Base-by-base conservation (phyloP, 2,888 invertebrate species). In the Chrysomela aeneicollis region DNA sequence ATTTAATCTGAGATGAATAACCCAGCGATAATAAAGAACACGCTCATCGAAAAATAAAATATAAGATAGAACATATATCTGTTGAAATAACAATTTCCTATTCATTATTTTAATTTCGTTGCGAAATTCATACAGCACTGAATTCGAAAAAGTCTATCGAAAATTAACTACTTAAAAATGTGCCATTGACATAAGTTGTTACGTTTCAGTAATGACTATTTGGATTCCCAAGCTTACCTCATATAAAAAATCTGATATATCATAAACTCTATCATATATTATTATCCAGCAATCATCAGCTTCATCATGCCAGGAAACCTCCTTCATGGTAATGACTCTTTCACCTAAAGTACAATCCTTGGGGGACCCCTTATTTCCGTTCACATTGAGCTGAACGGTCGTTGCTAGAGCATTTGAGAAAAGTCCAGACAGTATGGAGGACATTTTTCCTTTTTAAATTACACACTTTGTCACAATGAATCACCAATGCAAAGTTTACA, bases 251-350 rank as follows among this genome's bases (percentile, higher is more conserved):
- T 86, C 85, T 1, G 94, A 91, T 58, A 94, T 87, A 77, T 95
- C 90, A 80, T 94, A 95, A 10, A 95, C 92, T 63, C 91, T 89
- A 83, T 95, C 94, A 80, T 92, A 92, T 52, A 95, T 88, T n/a
- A 93, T 88, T 57, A 94, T 85, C 95, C 95, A 95, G 81, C 94
- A 95, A 78, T 93, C 92, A 12, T 86, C 81, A 5, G 82, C 81
- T 17, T 86, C 85, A 77, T 93, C 93, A 77, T 95, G 95, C 77
- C 87, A 86, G 4, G 90, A 85, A 2, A 95, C 91, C 82, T 94
- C 90, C 55, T 90, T 87, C 58, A 95, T 83, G n/a, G 87, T 86
- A 59, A 92, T 89, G 5, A 53, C 17, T 47, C 17, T 46, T 37
- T 47, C 51, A 22, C 15, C 32, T 10, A 32, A 46, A 9, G 30